Evolutionary conservation across 2,888 invertebrate species (phyloP).

Genomic region (Choreutis nemorana): DNA sequence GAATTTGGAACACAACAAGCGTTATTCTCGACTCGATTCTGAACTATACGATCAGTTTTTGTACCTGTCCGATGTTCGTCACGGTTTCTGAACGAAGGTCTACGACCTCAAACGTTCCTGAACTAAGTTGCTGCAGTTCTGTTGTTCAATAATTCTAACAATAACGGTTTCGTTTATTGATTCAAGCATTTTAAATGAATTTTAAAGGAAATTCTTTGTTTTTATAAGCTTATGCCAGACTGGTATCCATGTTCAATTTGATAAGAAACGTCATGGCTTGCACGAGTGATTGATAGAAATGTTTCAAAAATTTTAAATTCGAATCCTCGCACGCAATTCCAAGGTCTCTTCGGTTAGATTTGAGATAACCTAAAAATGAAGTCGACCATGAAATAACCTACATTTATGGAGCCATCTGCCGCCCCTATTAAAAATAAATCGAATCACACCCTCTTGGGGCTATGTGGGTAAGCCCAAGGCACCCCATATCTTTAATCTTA

Average conservation of each 20-base stretch:
- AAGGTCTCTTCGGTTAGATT: slow-evolving; percentile 5
- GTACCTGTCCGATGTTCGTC: slow-evolving; percentile 6
- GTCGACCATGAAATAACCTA: slow-evolving; percentile 8
- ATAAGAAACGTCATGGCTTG: slow-evolving; percentile 4
- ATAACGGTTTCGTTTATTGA: too few species aligned
- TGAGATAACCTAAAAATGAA: slow-evolving; percentile 7
- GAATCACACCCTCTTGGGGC: slow-evolving; percentile 1
- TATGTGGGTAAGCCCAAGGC: slow-evolving; percentile 2
- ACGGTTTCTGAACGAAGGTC: slow-evolving; percentile 10
- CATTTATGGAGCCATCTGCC: slow-evolving; percentile 8
- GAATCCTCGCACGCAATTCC: not conserved
- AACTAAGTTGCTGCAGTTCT: slow-evolving; percentile 1
- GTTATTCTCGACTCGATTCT: not conserved
- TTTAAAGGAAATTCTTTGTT: too few species aligned
- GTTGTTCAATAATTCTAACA: slow-evolving; percentile 6
- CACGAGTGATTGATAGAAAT: slow-evolving; percentile 7
- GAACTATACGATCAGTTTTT: not conserved
- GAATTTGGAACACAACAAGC: not conserved
- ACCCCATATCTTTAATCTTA: too few species aligned
- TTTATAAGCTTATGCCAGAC: too few species aligned
- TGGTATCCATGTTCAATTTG: too few species aligned
- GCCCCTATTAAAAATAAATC: slow-evolving; percentile 4
- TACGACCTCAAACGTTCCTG: slow-evolving; percentile 8
- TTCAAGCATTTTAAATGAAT: too few species aligned
- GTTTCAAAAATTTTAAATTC: slow-evolving; percentile 6